Base-by-base conservation (phyloP, 2,888 invertebrate genomes). In the Thelaira solivaga region DNA sequence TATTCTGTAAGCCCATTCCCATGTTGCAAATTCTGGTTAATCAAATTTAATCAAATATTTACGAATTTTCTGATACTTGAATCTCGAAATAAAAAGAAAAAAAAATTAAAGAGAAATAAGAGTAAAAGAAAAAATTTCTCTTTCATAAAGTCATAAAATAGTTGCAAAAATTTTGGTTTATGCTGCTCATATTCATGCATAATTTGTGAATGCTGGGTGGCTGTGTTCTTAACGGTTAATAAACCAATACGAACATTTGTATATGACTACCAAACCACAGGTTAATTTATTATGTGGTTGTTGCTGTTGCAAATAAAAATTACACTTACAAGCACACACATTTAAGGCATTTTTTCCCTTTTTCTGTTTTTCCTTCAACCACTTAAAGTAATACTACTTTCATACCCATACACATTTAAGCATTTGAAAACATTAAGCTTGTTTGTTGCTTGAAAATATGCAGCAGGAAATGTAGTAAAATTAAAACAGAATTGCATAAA, bases 271-370 rank as follows among this genome's bases (percentile, higher is more conserved):
- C 34, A 72, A 72, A 72, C 72, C 72, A 26, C 72, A 72, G 64
- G 72, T 77, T 77, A 72, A 77, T 72, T 77, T 77, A 72, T 68
- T 72, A 47, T 72, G 67, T 41, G 72, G 62, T 49, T 65, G 57
- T 65, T 51, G 61, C 67, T 41, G 31, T 55, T 61, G 53, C 53
- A 62, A 62, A 43, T 45, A 67, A 49, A 61, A 65, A 36, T 43
- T 16, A 16, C 31, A 11, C 2, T 36, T 24, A 16, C 13, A 29
- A 29, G 29, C 20, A 29, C n/a, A 8, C 29, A 18, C n/a, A 13
- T 3, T n/a, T 34, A 3, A 26, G 26, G 26, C 1, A 7, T 13
- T 39, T 39, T 36, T 43, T 71, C 24, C 22, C 7, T 11, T 16
- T 18, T 29, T 36, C 11, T 26, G 8, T 24, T 51, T 71, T 76